These are phyloP conservation scores for Creontiades dilutus DNA, from an alignment of 2,888 invertebrate genomes.

Conservation along the genomic window DNA sequence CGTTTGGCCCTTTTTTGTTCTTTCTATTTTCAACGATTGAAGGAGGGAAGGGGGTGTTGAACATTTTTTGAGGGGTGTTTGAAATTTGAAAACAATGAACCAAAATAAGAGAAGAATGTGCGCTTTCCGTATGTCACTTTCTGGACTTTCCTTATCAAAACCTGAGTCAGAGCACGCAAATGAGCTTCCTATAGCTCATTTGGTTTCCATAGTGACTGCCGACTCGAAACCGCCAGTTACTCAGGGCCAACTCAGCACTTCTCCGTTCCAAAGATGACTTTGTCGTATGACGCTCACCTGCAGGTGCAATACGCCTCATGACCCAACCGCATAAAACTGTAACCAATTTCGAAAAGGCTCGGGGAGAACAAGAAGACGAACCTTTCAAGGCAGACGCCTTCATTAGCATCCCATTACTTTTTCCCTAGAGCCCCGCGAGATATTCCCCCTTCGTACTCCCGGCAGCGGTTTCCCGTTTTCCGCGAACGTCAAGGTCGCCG, in stretches of 20 bases:
- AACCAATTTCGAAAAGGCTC: conserved; percentile 37
- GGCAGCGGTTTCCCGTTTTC: conserved; percentile 49
- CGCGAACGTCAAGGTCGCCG: conserved; percentile 43
- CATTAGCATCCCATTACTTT: conserved; percentile 45
- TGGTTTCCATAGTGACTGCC: neutral
- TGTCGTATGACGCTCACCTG: conserved; percentile 30
- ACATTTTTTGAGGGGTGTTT: too few relatives aligned
- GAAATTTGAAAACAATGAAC: too few relatives aligned
- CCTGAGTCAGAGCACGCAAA: too few relatives aligned
- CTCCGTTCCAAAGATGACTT: neutral
- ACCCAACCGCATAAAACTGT: conserved; percentile 43
- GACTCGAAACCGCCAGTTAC: conserved; percentile 2
- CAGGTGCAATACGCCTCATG: conserved; percentile 40
- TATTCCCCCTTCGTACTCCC: neutral
- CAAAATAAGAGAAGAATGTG: too few relatives aligned
- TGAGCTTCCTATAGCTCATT: too few relatives aligned
- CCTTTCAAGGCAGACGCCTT: conserved; percentile 46
- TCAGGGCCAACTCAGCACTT: neutral
- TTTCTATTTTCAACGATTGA: too few relatives aligned
- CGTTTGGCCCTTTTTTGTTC: too few relatives aligned
- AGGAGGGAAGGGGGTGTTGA: too few relatives aligned
- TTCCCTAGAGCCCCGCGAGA: neutral
- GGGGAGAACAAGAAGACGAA: conserved; percentile 25
- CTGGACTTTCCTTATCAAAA: too few relatives aligned
- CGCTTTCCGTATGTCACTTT: too few relatives aligned